These are phyloP conservation scores for Stomatorhinus walkeri DNA, from an alignment of 2,797 vertebrate species.

Conservation along the genomic window DNA sequence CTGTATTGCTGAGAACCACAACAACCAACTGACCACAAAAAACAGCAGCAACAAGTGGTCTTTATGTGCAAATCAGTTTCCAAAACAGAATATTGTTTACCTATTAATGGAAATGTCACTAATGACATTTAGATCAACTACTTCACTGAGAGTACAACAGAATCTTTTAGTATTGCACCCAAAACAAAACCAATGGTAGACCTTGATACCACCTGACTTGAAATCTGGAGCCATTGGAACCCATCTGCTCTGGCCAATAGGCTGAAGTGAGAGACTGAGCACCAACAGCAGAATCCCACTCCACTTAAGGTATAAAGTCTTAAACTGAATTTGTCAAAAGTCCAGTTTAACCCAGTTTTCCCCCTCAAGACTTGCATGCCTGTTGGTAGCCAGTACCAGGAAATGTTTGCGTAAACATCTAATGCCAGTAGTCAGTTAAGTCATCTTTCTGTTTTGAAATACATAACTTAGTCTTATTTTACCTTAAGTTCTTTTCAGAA, in stretches of 20 bases:
- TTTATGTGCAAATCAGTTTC: neutral
- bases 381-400: neutral
- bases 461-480: neutral
- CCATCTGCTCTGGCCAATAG: neutral
- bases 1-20: neutral
- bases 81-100: neutral
- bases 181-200: neutral
- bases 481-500: neutral
- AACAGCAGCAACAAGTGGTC: neutral
- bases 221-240: neutral
- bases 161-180: neutral
- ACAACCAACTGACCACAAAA: neutral
- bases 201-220: neutral
- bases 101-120: neutral
- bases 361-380: neutral
- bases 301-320: neutral
- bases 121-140: neutral
- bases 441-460: neutral
- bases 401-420: neutral
- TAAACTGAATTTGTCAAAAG: neutral
- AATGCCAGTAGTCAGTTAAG: neutral
- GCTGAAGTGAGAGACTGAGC: neutral
- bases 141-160: neutral
- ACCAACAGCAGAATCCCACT: neutral
- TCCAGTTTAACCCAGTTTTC: neutral